Conservation (phyloP, 2,113 vertebrate species). For the Motacilla alba region DNA sequence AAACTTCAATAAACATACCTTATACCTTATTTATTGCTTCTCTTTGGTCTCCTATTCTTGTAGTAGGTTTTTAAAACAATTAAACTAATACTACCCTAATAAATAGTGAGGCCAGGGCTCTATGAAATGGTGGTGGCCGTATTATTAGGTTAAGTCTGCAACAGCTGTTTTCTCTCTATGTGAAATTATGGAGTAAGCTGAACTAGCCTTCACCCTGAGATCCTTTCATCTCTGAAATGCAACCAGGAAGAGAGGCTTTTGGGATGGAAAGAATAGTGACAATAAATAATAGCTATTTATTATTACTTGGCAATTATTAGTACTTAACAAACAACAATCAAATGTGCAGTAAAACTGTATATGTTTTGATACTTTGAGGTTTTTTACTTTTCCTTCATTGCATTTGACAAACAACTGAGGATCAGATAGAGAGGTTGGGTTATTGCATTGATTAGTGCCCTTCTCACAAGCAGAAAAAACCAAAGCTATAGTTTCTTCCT, state of each 20-base stretch:
- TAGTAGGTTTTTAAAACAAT: not conserved
- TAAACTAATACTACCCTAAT: not conserved
- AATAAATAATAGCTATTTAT: not conserved
- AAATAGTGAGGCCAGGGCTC: not conserved
- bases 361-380: not conserved
- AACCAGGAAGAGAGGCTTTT: not conserved
- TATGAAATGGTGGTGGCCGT: not conserved
- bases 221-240: not conserved
- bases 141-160: not conserved
- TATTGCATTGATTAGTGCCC: not conserved
- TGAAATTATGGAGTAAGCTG: not conserved
- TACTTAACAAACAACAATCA: not conserved
- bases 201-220: constrained; percentile 23
- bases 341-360: not conserved
- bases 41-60: not conserved
- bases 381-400: not conserved
- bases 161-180: not conserved
- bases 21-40: not conserved
- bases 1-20: not conserved
- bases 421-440: not conserved
- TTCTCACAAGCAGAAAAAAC: not conserved
- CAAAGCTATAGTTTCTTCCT: not conserved
- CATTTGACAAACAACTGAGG: not conserved
- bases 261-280: not conserved
- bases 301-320: not conserved